Base-by-base conservation (phyloP, 2,888 invertebrate genomes). In the Sylvicola cinctus region DNA sequence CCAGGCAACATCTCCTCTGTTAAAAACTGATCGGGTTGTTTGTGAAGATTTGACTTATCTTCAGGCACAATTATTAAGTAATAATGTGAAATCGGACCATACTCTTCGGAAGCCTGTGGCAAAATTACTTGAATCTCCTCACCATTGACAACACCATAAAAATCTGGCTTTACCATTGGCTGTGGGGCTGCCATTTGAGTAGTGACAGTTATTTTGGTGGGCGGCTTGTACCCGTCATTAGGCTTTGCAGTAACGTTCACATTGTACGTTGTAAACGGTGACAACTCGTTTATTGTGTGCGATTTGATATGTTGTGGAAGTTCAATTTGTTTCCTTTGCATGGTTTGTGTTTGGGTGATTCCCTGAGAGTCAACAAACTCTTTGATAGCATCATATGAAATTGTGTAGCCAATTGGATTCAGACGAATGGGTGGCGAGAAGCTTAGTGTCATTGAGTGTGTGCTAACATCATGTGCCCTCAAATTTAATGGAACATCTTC, bases 21-120 rank as follows among this genome's bases (percentile, higher is more conserved):
- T 47, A 80, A 63, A 55, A 85, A 80, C 55, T 88, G 87, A 59
- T 90, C 87, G 2, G 91, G 88, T 52, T 81, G 72, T 55, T 78
- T 83, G 49, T 78, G 71, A 34, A 70, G 60, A 39, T 69, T 74
- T 2, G 66, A 62, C 50, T 78, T 77, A 49, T 87, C 83, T 48
- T 87, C 84, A 3, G 95, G 95, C 15, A 98, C 90, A 37, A 96
- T 91, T 45, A 95, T 78, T 49, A 98, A 62, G 59, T 80, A 91
- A 61, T 98, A 98, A 62, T 96, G 90, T 37, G 87, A 87, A 45
- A 98, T 91, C 6, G 91, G 91, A 15, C 98, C 96, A 52, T 93
- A 93, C 58, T 93, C 93, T 62, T 96, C 96, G 0, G 91, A 90
- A 0, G 96, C 95, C 61, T 88, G 88, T 23, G 87, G 90, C 47